Evolutionary conservation across 2,797 vertebrate genomes (phyloP).

Genomic region (Mallotus villosus): DNA sequence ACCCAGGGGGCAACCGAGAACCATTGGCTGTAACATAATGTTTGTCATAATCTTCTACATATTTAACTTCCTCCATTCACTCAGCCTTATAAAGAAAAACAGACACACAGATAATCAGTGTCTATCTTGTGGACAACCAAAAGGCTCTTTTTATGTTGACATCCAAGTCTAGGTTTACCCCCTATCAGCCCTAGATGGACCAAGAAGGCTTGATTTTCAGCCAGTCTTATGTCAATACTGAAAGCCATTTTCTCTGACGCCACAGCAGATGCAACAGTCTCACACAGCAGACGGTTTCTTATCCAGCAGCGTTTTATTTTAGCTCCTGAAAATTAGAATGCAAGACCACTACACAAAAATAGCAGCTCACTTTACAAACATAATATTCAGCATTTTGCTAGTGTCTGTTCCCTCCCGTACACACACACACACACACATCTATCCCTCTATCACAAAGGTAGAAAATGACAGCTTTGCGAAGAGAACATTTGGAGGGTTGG

Average conservation of each 20-base stretch:
- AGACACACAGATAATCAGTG: not conserved
- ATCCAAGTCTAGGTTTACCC: conserved; percentile 48
- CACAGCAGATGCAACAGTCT: conserved; percentile 41
- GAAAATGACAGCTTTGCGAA: conserved; percentile 50
- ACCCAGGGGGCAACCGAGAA: not conserved
- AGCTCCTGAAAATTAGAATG: conserved; percentile 22
- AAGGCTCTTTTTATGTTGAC: conserved; percentile 15
- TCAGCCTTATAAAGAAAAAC: not conserved
- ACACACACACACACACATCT: conserved; percentile 11
- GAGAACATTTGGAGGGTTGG: conserved; percentile 55
- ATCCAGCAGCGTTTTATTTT: conserved; percentile 22
- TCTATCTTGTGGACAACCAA: not conserved
- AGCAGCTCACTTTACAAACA: conserved; percentile 26
- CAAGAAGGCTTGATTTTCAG: conserved; percentile 37
- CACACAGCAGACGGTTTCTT: conserved; percentile 28
- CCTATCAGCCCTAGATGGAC: conserved; percentile 29
- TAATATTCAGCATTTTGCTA: conserved; percentile 37
- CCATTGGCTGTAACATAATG: not conserved
- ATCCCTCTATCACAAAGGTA: conserved; percentile 38
- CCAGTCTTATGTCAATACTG: conserved; percentile 34
- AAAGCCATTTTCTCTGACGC: conserved; percentile 46
- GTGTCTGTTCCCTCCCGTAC: conserved; percentile 19
- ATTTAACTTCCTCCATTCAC: not conserved
- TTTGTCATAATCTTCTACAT: not conserved
- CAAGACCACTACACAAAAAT: conserved; percentile 21